Conservation (phyloP, 2,797 vertebrate genomes). For the Gymnodraco acuticeps region DNA sequence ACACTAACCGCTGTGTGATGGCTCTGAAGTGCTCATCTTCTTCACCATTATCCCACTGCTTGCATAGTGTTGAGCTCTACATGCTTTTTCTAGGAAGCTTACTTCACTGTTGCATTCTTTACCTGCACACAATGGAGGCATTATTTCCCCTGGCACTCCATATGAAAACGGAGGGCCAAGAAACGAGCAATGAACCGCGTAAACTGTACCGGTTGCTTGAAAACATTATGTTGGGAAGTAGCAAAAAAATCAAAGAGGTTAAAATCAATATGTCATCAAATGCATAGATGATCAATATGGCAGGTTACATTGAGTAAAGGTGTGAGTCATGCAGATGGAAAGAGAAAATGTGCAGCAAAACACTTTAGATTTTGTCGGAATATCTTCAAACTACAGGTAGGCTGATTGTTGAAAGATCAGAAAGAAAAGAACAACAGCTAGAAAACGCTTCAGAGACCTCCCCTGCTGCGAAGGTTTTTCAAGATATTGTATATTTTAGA, state of each 20-base stretch:
- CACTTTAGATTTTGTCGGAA: constrained; percentile 5
- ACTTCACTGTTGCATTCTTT: constrained; percentile 32
- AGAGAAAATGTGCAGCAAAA: constrained; percentile 14
- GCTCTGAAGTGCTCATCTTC: constrained; percentile 31
- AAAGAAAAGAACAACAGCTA: constrained; percentile 20
- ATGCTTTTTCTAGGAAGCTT: constrained; percentile 35
- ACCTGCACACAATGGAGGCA: constrained; percentile 42
- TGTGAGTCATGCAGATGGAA: constrained; percentile 6
- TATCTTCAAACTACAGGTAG: not conserved
- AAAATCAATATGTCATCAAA: constrained; percentile 60
- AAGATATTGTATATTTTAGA: constrained; percentile 58
- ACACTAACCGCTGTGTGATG: constrained; percentile 4
- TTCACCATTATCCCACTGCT: constrained; percentile 34
- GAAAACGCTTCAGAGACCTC: constrained; percentile 21
- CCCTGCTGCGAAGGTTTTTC: constrained; percentile 34
- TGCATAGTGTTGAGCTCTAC: constrained; percentile 11
- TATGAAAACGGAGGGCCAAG: not conserved
- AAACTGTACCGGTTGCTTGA: constrained; percentile 48
- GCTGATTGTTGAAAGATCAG: constrained; percentile 18
- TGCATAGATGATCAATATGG: constrained; percentile 44
- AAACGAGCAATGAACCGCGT: constrained; percentile 40
- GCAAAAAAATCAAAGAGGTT: constrained; percentile 29
- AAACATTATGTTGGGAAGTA: constrained; percentile 24
- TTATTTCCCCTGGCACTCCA: constrained; percentile 37
- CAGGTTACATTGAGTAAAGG: constrained; percentile 14